These are phyloP conservation scores for Hippopotamyrus pictus DNA, from an alignment of 2,797 vertebrate species.

Conservation along the genomic window DNA sequence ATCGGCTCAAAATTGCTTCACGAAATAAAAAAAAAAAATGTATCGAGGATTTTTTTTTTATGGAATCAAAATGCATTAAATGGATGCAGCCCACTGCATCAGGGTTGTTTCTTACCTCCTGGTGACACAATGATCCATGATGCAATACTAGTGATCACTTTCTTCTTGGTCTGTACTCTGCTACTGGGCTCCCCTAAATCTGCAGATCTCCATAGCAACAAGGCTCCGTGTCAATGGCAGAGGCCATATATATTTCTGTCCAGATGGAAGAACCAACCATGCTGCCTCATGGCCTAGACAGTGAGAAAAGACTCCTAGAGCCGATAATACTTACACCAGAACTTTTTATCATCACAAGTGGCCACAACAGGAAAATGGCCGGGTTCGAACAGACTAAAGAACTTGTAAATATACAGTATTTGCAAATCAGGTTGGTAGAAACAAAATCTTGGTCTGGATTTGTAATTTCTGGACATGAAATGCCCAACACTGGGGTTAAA, in stretches of 20 bases:
- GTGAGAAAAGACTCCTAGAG: neutral
- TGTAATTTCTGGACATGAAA: neutral
- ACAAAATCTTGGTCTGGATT: neutral
- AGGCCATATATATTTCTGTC: neutral
- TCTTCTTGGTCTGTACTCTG: neutral
- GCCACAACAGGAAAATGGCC: neutral
- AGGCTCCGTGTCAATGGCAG: neutral
- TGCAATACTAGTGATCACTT: neutral
- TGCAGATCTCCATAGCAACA: slow-evolving; percentile 10
- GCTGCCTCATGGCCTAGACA: neutral
- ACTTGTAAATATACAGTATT: neutral
- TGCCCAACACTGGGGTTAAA: neutral
- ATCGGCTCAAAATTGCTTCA: neutral
- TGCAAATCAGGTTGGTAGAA: neutral
- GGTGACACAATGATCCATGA: neutral
- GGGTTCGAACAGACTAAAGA: neutral
- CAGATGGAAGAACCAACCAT: neutral
- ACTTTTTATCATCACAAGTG: neutral
- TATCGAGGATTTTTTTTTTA: neutral
- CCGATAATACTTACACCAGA: neutral
- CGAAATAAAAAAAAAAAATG: neutral
- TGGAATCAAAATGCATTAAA: slow-evolving; percentile 3
- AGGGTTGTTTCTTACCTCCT: neutral
- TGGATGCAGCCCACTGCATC: neutral
- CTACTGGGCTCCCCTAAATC: neutral